These are phyloP conservation scores for Corythaixoides concolor DNA, from an alignment of 2,113 vertebrate species.

Conservation along the genomic window DNA sequence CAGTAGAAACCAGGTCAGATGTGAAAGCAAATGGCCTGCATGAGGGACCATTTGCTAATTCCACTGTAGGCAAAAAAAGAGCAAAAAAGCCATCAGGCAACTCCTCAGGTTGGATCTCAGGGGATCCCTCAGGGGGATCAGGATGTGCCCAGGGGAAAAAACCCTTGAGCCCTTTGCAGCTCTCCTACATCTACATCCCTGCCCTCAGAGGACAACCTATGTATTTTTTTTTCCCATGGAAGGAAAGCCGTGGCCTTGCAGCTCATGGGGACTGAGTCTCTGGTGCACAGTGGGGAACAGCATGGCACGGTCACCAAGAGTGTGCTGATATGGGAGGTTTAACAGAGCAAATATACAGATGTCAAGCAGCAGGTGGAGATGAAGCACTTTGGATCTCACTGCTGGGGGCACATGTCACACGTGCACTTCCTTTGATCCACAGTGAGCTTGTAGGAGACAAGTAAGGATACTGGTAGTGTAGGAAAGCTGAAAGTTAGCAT, in stretches of 20 bases:
- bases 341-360: background rate
- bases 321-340: fast-evolving
- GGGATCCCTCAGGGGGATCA: background rate
- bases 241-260: background rate
- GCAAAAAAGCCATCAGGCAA: fast-evolving
- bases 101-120: background rate
- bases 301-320: background rate
- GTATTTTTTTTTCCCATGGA: background rate
- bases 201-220: background rate
- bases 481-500: background rate
- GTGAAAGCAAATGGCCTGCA: background rate
- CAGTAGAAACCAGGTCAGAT: background rate
- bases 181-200: background rate
- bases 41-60: background rate
- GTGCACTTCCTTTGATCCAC: background rate
- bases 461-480: background rate
- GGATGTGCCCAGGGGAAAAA: background rate
- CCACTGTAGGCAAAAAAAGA: background rate
- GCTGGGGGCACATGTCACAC: fast-evolving
- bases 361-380: background rate
- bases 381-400: background rate
- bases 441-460: background rate
- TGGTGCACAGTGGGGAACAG: fast-evolving
- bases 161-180: background rate
- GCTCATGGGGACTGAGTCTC: background rate